These are phyloP conservation scores for Martes martes DNA, from an alignment of 2,113 vertebrate species.

Conservation along the genomic window DNA sequence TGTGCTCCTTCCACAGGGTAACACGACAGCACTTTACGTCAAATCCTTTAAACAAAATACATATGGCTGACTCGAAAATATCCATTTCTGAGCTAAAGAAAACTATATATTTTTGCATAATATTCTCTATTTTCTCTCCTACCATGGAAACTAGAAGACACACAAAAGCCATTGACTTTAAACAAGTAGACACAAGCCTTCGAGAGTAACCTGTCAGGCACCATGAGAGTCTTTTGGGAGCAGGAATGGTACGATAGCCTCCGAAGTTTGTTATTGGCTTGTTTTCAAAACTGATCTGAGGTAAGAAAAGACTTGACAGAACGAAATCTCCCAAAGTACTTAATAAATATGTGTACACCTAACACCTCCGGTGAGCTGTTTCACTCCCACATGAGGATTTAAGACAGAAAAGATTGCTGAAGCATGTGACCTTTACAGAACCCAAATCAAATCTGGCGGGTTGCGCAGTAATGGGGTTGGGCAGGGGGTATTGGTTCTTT, in stretches of 20 bases:
- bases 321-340: conserved; percentile 68
- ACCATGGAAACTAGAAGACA: conserved; percentile 74
- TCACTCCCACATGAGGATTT: conserved; percentile 37
- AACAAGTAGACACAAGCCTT: conserved; percentile 74
- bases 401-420: conserved; percentile 70
- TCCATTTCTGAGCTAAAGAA: conserved; percentile 85
- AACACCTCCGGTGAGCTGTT: conserved; percentile 45
- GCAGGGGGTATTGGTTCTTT: neutral
- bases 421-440: conserved; percentile 56
- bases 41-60: conserved; percentile 84
- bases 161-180: conserved; percentile 52
- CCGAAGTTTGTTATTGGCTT: conserved; percentile 62
- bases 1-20: conserved; percentile 33
- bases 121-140: conserved; percentile 79
- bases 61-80: conserved; percentile 86
- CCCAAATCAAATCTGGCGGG: conserved; percentile 39
- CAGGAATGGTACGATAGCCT: conserved; percentile 69
- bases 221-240: conserved; percentile 68
- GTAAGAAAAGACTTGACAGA: conserved; percentile 80
- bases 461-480: neutral
- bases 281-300: conserved; percentile 76
- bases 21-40: conserved; percentile 64
- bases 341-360: conserved; percentile 74
- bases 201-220: conserved; percentile 74
- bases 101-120: conserved; percentile 86